Evolutionary conservation across 2,888 invertebrate species (phyloP).

Genomic region (Diarsia rubi): DNA sequence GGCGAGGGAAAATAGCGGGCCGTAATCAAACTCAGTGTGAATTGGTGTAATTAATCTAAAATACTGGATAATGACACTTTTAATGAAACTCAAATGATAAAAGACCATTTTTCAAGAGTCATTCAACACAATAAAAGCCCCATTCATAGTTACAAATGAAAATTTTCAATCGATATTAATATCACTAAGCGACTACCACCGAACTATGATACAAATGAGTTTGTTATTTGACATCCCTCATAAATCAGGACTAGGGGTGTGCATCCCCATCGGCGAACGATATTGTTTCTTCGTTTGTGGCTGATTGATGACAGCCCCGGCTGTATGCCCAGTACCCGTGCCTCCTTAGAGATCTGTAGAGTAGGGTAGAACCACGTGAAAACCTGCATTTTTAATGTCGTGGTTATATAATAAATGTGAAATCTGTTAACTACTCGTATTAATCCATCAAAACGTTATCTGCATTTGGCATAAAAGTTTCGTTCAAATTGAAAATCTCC

Average conservation of each 20-base stretch:
- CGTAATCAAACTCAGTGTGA: background rate
- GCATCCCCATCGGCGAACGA: constrained; percentile 65
- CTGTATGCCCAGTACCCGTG: constrained; percentile 36
- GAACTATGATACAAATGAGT: constrained; percentile 73
- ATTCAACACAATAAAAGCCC: constrained; percentile 13
- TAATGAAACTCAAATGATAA: background rate
- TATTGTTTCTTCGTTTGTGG: constrained; percentile 85
- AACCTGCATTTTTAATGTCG: constrained; percentile 27
- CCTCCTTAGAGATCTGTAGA: background rate
- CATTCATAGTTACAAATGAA: constrained; percentile 50
- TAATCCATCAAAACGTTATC: background rate
- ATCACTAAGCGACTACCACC: constrained; percentile 60
- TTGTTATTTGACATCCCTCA: constrained; percentile 70
- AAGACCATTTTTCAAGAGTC: constrained; percentile 4
- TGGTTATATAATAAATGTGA: constrained; percentile 21
- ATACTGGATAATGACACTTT: background rate
- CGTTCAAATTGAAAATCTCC: background rate
- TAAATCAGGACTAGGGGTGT: constrained; percentile 75
- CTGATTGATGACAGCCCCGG: constrained; percentile 81
- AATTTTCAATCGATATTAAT: constrained; percentile 57
- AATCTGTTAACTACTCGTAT: too few relatives aligned
- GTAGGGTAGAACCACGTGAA: background rate
- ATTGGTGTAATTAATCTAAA: background rate
- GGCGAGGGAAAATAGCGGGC: background rate
- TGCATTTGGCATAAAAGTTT: background rate